Conservation (phyloP, 1,140 invertebrate species). For the Rhagoletis zephyria region DNA sequence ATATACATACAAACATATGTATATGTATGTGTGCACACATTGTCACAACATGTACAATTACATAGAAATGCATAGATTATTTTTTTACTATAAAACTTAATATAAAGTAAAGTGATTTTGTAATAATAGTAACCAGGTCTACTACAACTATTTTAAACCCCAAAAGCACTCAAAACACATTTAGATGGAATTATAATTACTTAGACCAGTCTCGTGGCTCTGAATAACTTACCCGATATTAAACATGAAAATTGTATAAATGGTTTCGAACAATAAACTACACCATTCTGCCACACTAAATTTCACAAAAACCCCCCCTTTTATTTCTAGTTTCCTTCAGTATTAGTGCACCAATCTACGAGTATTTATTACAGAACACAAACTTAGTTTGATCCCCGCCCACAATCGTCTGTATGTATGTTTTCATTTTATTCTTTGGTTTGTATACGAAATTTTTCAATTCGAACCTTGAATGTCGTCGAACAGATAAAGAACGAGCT, state of each 20-base stretch:
- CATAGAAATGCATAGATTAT: neutral
- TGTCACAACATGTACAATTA: neutral
- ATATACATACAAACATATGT: neutral
- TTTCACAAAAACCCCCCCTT: neutral
- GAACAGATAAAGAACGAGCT: neutral
- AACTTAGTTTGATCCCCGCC: neutral
- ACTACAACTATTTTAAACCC: neutral
- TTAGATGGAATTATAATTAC: neutral
- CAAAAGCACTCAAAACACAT: neutral
- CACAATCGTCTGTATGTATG: neutral
- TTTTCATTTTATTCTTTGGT: neutral
- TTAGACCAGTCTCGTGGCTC: neutral
- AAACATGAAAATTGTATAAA: slow-evolving; percentile 8
- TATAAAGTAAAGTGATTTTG: too few relatives aligned
- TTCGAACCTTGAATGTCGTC: neutral
- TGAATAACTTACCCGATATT: neutral
- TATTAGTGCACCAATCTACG: neutral
- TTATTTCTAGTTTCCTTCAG: too few relatives aligned
- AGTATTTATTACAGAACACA: neutral
- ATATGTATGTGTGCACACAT: neutral
- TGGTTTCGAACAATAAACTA: neutral
- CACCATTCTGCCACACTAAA: neutral
- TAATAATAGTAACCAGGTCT: neutral
- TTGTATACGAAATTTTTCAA: neutral
- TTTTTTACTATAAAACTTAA: neutral